A percentile compares a stretch with the other conserved stretches of the same genome.
Conservation (phyloP, 2,797 vertebrate genomes). For the Tokudaia tokunoshimensis region DNA sequence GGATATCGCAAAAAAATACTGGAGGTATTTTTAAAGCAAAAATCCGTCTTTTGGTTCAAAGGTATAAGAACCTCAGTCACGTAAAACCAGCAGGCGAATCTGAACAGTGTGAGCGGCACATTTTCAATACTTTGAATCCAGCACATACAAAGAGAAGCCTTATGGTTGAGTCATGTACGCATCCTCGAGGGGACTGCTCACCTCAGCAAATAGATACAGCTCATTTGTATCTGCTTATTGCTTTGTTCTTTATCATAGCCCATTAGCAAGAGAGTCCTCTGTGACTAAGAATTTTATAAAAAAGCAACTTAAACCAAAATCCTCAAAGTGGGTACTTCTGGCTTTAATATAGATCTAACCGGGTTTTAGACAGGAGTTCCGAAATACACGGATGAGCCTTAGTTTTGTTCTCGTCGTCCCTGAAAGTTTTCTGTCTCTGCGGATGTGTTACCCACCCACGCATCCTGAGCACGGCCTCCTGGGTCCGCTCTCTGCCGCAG, state of each 20-base stretch:
- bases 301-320: conserved; percentile 11
- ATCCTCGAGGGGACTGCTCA: neutral
- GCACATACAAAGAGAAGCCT: neutral
- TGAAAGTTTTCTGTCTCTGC: neutral
- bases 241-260: conserved; percentile 51
- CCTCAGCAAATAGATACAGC: neutral
- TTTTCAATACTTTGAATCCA: conserved; percentile 40
- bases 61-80: conserved; percentile 30
- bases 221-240: conserved; percentile 16
- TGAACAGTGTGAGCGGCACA: neutral
- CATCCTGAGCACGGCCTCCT: neutral
- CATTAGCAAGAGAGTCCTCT: conserved; percentile 16
- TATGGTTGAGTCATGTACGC: neutral
- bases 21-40: conserved; percentile 73
- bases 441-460: neutral
- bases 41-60: conserved; percentile 70
- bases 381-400: neutral
- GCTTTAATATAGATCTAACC: neutral
- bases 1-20: conserved; percentile 35
- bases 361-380: neutral
- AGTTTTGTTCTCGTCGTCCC: neutral
- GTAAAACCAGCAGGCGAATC: conserved; percentile 52
- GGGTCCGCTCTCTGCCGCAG: neutral
- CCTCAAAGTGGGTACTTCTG: neutral
- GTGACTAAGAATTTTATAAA: conserved; percentile 48